Evolutionary conservation across 2,888 invertebrate species (phyloP).

Genomic region (Drosophila siamana): DNA sequence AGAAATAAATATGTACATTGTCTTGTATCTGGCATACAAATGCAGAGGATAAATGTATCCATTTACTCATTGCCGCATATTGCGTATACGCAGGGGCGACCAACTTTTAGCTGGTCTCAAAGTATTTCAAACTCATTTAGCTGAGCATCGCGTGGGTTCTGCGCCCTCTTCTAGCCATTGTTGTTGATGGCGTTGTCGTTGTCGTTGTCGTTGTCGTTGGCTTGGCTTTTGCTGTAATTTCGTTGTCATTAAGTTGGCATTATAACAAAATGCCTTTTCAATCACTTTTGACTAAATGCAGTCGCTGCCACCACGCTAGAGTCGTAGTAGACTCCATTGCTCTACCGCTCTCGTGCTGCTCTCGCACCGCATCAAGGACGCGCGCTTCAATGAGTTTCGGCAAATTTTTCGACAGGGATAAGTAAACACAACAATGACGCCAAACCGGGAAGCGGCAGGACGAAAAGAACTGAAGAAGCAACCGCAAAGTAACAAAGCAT

Average conservation of each 20-base stretch:
- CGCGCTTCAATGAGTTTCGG: conserved; percentile 63
- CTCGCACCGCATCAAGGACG: conserved; percentile 48
- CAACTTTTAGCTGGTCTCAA: conserved; percentile 68
- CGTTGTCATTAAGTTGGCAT: conserved; percentile 82
- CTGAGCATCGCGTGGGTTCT: conserved; percentile 28
- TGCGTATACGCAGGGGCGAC: conserved; percentile 30
- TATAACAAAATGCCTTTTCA: conserved; percentile 83
- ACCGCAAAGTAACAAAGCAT: conserved; percentile 59
- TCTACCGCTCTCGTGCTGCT: background rate
- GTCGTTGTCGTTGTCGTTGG: conserved; percentile 18
- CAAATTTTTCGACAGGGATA: conserved; percentile 77
- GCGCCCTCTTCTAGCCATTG: conserved; percentile 6
- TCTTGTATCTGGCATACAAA: too few species aligned
- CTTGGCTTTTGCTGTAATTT: conserved; percentile 77
- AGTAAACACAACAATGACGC: conserved; percentile 70
- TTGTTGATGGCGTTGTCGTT: background rate
- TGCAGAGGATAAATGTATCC: background rate
- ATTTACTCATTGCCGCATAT: conserved; percentile 2
- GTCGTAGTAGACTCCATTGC: background rate
- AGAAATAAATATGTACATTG: background rate
- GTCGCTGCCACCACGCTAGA: conserved; percentile 26
- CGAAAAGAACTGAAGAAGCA: conserved; percentile 40
- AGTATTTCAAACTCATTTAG: conserved; percentile 76
- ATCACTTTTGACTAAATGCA: conserved; percentile 82
- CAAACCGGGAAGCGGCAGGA: conserved; percentile 20